Conservation (phyloP, 1,140 invertebrate species). For the Aphaenogaster ashmeadi region DNA sequence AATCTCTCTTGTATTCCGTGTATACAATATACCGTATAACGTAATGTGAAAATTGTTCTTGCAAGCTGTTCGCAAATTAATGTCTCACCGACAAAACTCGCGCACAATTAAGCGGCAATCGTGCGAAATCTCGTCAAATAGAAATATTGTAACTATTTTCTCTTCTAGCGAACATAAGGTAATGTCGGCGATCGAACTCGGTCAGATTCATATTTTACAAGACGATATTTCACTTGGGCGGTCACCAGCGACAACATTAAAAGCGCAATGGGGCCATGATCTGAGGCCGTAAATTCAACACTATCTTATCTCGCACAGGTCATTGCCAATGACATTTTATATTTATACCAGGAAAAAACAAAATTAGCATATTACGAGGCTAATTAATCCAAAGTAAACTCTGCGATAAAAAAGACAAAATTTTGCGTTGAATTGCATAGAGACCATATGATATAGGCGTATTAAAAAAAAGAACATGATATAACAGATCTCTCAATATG, state of each 20-base stretch:
- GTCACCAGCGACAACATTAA: constrained; percentile 46
- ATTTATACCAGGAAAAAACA: background rate
- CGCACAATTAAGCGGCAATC: constrained; percentile 17
- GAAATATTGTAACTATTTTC: constrained; percentile 66
- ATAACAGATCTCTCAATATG: background rate
- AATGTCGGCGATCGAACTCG: constrained; percentile 61
- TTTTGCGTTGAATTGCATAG: background rate
- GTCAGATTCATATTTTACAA: constrained; percentile 74
- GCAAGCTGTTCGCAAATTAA: background rate
- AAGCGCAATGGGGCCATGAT: constrained; percentile 41
- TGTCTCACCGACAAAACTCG: background rate
- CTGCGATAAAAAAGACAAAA: background rate
- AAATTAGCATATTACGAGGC: background rate
- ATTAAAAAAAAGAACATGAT: background rate
- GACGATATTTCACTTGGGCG: constrained; percentile 65
- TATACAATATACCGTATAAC: background rate
- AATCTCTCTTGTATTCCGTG: background rate
- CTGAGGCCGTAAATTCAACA: constrained; percentile 58
- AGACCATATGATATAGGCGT: background rate
- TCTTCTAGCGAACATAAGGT: constrained; percentile 30
- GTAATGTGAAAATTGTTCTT: background rate
- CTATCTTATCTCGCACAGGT: constrained; percentile 66
- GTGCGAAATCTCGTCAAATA: constrained; percentile 29
- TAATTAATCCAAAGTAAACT: constrained; percentile 18
- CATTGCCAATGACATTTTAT: constrained; percentile 39